Evolutionary conservation across 2,113 vertebrate species (phyloP), one percentile per base, ranked within the genome.

Genomic region (Stigmatopora nigra): DNA sequence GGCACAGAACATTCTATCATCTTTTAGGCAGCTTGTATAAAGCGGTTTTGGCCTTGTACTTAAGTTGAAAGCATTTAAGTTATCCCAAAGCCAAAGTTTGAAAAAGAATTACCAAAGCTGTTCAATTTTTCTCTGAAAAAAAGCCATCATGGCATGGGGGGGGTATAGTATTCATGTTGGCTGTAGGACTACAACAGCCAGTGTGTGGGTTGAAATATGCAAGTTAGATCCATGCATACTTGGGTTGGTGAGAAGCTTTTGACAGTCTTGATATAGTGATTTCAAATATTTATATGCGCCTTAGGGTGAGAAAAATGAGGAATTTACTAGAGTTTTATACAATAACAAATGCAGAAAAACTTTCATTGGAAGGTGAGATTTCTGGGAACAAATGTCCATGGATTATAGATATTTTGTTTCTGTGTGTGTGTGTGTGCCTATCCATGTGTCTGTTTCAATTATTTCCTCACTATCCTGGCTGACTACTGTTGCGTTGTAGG

Each of bases 401-500:
- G 53, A 57, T 48, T 25, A n/a, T 36, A 76, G 38, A 58, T 52
- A 11, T 63, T 46, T 36, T 44, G 11, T 64, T 22, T 36, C 17
- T 63, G 60, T 48, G 31, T 49, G 63, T 72, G 22, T 62, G 55
- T 69, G 61, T 73, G 63, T 64, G 17, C 65, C 7, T 68, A 22
- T 64, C 47, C 0, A 5, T 65, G 67, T 69, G 73, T 78, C 67
- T 63, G 20, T 82, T 81, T 69, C 67, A 78, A 71, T 78, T 80
- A 77, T 76, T 68, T 78, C 67, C 53, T 58, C 61, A 44, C 41
- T 36, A 4, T 70, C 68, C 69, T 70, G 68, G 64, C 73, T 68
- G 66, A 63, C 60, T 64, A 65, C 58, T 57, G 22, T 69, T 72
- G 67, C 67, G 82, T 83, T 81, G 76, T 78, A 72, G 78, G 75